A percentile compares a stretch with the other conserved stretches of the same genome.
Evolutionary conservation across 1,140 invertebrate genomes (phyloP).

Genomic region (Drosophila dunni): DNA sequence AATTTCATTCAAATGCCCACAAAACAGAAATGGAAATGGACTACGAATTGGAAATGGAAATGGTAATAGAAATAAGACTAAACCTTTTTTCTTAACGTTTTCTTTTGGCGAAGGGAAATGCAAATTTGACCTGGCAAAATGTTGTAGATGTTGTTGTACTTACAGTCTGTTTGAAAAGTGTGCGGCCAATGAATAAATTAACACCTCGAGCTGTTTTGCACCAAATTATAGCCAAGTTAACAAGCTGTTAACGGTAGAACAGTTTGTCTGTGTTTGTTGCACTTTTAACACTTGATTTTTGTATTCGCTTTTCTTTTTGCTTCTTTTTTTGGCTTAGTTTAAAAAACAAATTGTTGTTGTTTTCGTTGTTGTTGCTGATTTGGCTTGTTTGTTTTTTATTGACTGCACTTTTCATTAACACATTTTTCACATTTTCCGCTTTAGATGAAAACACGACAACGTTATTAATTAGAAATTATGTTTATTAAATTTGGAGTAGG

Average conservation of each 20-base stretch:
- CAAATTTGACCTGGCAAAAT: slow-evolving; percentile 56
- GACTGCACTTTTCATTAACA: slow-evolving; percentile 49
- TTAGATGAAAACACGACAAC: slow-evolving; percentile 48
- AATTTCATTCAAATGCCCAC: slow-evolving; percentile 46
- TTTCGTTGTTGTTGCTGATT: slow-evolving; percentile 12
- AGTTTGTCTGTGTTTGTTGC: background rate
- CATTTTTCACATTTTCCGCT: slow-evolving; percentile 56
- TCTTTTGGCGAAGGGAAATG: slow-evolving; percentile 45
- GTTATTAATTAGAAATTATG: slow-evolving; percentile 53
- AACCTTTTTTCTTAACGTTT: background rate
- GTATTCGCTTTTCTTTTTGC: background rate
- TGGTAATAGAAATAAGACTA: background rate
- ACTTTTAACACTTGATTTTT: slow-evolving; percentile 21
- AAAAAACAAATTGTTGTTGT: slow-evolving; percentile 20
- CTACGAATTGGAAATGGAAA: slow-evolving; percentile 12
- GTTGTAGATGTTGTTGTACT: slow-evolving; percentile 15
- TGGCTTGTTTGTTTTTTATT: slow-evolving; percentile 16
- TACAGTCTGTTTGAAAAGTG: slow-evolving; percentile 31
- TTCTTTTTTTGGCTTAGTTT: slow-evolving; percentile 17
- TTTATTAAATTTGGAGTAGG: slow-evolving; percentile 26
- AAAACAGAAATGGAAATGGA: slow-evolving; percentile 29
- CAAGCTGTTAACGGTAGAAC: slow-evolving; percentile 35
- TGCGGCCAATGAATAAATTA: slow-evolving; percentile 51
- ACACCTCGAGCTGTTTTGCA: slow-evolving; percentile 21
- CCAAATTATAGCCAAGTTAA: slow-evolving; percentile 19